Conservation (phyloP, 2,888 invertebrate genomes). For the Hymenopus coronatus region DNA sequence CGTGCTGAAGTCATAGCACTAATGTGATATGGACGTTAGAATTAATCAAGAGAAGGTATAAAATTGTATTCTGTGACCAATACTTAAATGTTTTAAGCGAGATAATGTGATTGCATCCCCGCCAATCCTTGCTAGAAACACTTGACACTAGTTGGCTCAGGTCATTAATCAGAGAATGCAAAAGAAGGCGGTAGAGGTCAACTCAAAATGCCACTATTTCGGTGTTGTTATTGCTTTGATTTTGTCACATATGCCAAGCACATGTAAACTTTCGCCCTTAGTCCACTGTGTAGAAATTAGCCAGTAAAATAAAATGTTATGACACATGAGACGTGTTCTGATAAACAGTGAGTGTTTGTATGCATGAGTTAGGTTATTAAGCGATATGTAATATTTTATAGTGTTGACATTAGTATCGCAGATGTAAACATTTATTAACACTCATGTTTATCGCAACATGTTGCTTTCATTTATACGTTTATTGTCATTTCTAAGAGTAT, state of each 20-base stretch:
- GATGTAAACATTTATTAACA: not conserved
- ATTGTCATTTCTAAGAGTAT: not conserved
- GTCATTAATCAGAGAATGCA: constrained; percentile 24
- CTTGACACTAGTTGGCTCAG: constrained; percentile 7
- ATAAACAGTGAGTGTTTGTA: not conserved
- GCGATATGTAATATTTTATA: not conserved
- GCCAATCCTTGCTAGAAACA: not conserved
- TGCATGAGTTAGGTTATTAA: not conserved
- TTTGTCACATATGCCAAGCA: not conserved
- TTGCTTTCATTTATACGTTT: not conserved
- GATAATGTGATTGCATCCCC: not conserved
- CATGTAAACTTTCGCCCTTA: not conserved
- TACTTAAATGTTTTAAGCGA: not conserved
- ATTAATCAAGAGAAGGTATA: constrained; percentile 11
- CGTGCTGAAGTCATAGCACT: constrained; percentile 18
- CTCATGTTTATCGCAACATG: not conserved
- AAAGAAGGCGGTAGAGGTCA: constrained; percentile 33
- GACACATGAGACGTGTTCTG: not conserved
- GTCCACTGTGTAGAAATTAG: not conserved
- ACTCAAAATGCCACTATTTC: constrained; percentile 19
- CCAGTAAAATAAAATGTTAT: not conserved
- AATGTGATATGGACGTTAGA: constrained; percentile 10
- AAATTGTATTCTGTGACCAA: not conserved
- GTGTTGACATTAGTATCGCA: not conserved
- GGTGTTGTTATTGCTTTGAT: not conserved